Evolutionary conservation across 2,797 vertebrate genomes (phyloP).

Genomic region (Aphelocoma californica): DNA sequence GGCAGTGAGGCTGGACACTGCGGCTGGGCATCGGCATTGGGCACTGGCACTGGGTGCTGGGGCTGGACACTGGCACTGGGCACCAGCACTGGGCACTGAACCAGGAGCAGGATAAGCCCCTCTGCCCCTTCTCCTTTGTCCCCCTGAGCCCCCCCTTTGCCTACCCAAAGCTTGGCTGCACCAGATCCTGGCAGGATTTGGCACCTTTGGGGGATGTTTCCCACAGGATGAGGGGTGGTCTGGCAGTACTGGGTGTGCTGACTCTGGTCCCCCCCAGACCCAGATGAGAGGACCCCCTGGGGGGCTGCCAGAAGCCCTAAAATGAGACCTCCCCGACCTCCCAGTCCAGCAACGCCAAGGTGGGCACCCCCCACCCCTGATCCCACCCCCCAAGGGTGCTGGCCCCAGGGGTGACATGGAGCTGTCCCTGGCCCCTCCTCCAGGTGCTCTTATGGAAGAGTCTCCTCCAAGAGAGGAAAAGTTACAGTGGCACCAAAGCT

Average conservation of each 20-base stretch:
- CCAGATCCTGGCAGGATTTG: not conserved
- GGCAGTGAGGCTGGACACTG: not conserved
- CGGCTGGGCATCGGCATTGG: not conserved
- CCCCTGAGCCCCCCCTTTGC: not conserved
- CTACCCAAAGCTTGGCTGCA: not conserved
- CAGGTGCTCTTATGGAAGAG: not conserved
- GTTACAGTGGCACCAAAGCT: not conserved
- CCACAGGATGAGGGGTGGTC: not conserved
- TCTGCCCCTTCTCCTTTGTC: not conserved
- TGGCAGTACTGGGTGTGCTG: not conserved
- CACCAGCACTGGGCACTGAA: not conserved
- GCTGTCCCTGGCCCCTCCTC: not conserved
- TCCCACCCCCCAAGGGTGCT: not conserved
- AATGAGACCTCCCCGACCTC: not conserved
- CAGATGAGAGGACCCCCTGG: not conserved
- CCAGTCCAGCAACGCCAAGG: not conserved
- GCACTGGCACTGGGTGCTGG: not conserved
- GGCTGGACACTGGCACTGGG: not conserved
- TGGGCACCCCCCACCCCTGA: not conserved
- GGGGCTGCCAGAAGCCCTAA: not conserved
- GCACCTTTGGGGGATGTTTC: not conserved
- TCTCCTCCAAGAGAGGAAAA: not conserved
- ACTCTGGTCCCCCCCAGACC: not conserved
- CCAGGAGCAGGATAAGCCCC: not conserved
- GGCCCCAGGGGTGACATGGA: too few relatives aligned